phyloP scores from a whole-genome alignment of 2,888 invertebrate genomes.

The Laothoe populi region DNA sequence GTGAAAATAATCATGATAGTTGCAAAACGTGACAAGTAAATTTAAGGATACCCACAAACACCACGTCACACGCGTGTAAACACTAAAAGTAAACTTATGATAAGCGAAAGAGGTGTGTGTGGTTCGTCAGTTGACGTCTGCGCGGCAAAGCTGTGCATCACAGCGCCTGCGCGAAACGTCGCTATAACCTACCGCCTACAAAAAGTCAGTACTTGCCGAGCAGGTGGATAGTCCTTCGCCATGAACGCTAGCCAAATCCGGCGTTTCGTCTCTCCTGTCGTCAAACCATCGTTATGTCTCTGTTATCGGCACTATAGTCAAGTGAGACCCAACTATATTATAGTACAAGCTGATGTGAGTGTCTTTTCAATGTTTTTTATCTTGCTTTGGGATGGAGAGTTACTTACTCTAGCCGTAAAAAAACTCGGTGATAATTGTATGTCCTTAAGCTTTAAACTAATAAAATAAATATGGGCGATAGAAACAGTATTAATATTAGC shows the following conservation, averaged over 20 bases:
- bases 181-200: constrained; percentile 35
- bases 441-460: not conserved
- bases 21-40: constrained; percentile 40
- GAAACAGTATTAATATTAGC: not conserved
- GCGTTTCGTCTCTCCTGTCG: constrained; percentile 58
- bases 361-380: constrained; percentile 48
- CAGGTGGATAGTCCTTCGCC: constrained; percentile 39
- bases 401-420: not conserved
- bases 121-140: constrained; percentile 71
- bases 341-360: constrained; percentile 74
- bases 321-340: constrained; percentile 78
- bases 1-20: constrained; percentile 11
- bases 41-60: constrained; percentile 52
- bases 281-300: constrained; percentile 55
- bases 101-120: constrained; percentile 58
- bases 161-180: constrained; percentile 56
- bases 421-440: not conserved
- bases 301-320: constrained; percentile 72
- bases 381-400: constrained; percentile 24
- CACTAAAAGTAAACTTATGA: constrained; percentile 62
- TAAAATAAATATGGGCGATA: not conserved
- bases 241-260: constrained; percentile 75
- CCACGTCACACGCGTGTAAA: constrained; percentile 65
- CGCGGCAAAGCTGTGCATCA: constrained; percentile 58
- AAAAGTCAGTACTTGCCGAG: constrained; percentile 37